Conservation (phyloP, 2,888 invertebrate species). For the Xanthia togata region DNA sequence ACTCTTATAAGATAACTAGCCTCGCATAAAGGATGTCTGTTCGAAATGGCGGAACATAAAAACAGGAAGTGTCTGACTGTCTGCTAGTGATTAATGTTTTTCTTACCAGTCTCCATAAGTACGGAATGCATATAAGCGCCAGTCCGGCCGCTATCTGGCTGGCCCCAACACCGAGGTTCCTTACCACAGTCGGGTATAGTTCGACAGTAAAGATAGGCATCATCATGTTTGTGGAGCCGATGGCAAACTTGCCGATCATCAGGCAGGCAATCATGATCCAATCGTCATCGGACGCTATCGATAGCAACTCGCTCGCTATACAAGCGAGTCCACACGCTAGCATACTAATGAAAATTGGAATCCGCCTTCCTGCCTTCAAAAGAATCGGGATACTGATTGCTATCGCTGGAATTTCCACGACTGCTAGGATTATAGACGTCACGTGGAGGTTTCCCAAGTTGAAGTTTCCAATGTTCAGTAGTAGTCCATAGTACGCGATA, state of each 20-base stretch:
- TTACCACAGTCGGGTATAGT: slow-evolving; percentile 93
- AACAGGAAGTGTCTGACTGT: slow-evolving; percentile 35
- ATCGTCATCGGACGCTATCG: slow-evolving; percentile 89
- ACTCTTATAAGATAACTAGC: slow-evolving; percentile 29
- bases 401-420: slow-evolving; percentile 95
- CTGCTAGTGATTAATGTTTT: slow-evolving; percentile 12
- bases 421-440: slow-evolving; percentile 93
- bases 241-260: slow-evolving; percentile 95
- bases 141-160: slow-evolving; percentile 94
- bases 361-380: slow-evolving; percentile 93
- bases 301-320: slow-evolving; percentile 90
- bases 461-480: slow-evolving; percentile 93
- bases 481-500: slow-evolving; percentile 94
- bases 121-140: slow-evolving; percentile 94
- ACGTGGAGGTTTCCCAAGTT: slow-evolving; percentile 94
- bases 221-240: slow-evolving; percentile 94
- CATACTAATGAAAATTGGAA: slow-evolving; percentile 93
- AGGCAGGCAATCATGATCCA: slow-evolving; percentile 94
- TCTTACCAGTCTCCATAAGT: slow-evolving; percentile 94
- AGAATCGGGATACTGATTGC: slow-evolving; percentile 94
- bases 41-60: slow-evolving; percentile 41
- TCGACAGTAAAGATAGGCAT: slow-evolving; percentile 94
- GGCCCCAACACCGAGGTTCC: slow-evolving; percentile 93
- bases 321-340: slow-evolving; percentile 93
- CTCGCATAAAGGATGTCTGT: slow-evolving; percentile 40